A percentile compares a stretch with the other conserved stretches of the same genome.
Conservation (phyloP, 2,888 invertebrate genomes). For the Oegoconia quadripuncta region DNA sequence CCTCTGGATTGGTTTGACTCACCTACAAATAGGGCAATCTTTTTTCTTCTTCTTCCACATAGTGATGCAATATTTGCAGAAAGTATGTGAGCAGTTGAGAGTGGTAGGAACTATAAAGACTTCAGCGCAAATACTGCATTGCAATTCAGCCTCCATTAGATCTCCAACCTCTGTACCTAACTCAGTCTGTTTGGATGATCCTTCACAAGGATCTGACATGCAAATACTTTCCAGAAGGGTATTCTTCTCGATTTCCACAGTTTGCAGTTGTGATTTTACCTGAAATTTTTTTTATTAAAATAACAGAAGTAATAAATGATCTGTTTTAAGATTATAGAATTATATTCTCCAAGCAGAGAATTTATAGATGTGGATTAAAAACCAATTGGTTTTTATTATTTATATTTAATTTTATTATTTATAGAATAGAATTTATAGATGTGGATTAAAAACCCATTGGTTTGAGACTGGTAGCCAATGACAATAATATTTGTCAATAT, state of each 20-base stretch:
- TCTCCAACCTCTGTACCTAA: conserved; percentile 65
- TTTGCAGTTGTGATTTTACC: conserved; percentile 50
- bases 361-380: no score
- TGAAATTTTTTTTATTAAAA: conserved; percentile 18
- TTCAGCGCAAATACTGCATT: conserved; percentile 88
- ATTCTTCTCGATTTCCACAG: conserved; percentile 51
- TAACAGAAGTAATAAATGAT: neutral
- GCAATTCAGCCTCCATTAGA: conserved; percentile 84
- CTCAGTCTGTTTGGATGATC: conserved; percentile 32
- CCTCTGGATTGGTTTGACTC: neutral
- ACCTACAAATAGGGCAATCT: conserved; percentile 86
- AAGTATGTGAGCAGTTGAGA: conserved; percentile 86
- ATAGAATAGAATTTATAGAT: no score
- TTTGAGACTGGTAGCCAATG: no score
- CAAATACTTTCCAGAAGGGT: conserved; percentile 42
- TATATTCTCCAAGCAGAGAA: no score
- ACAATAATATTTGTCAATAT: no score
- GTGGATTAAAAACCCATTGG: no score
- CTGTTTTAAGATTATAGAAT: no score
- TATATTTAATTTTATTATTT: no score
- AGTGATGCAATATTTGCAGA: conserved; percentile 84
- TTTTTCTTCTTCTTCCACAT: conserved; percentile 84
- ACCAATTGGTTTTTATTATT: no score
- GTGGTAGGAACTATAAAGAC: conserved; percentile 84
- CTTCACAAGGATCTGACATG: conserved; percentile 2